Conservation (phyloP, 2,888 invertebrate species). For the Coenonympha arcania region DNA sequence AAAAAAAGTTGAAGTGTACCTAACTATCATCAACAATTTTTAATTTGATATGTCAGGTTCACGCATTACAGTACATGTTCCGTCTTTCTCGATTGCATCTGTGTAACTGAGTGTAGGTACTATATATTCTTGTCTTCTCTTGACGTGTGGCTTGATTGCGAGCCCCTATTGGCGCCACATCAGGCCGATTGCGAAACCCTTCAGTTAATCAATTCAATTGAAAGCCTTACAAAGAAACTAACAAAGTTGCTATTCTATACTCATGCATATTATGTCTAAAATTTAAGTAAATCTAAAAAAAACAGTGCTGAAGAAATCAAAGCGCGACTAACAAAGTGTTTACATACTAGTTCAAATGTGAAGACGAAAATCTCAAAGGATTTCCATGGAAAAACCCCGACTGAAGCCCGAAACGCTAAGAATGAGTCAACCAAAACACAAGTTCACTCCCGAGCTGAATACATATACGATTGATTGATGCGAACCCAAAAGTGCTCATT, state of each 20-base stretch:
- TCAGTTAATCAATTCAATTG: constrained; percentile 15
- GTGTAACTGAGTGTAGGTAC: neutral
- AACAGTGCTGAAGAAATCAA: neutral
- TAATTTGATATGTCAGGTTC: no score
- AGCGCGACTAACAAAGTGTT: neutral
- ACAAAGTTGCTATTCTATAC: neutral
- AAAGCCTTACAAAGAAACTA: constrained; percentile 1
- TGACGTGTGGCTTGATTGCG: neutral
- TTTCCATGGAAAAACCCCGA: constrained; percentile 12
- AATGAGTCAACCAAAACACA: constrained; percentile 3
- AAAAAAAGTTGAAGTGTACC: neutral
- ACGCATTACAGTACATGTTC: no score
- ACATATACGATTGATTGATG: neutral
- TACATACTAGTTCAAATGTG: neutral
- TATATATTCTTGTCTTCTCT: neutral
- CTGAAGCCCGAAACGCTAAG: neutral
- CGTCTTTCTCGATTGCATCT: no score
- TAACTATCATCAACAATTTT: no score
- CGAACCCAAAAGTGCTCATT: neutral
- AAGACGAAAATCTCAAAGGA: neutral
- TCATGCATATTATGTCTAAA: no score
- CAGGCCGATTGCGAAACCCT: constrained; percentile 26
- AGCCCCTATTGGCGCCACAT: constrained; percentile 28
- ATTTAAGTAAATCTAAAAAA: neutral
- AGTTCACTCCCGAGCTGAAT: neutral